Base-by-base conservation (phyloP, 2,888 invertebrate species). In the Caenorhabditis sp. region DNA sequence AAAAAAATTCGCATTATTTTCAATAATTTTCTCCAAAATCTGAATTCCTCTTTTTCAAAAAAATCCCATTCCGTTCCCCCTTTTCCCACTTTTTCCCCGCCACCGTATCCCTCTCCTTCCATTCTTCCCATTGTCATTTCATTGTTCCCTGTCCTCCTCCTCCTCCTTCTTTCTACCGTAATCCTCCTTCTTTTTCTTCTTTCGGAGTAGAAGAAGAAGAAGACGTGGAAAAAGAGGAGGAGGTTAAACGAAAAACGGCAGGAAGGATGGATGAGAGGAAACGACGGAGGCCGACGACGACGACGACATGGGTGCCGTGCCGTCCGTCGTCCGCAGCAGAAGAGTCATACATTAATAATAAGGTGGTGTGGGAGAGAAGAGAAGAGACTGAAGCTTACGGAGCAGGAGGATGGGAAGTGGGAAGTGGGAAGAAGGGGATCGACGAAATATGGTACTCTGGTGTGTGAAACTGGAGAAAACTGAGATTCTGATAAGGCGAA, bases 291-390 rank as follows among this genome's bases (percentile, higher is more conserved):
- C 13, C 69, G 20, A 47, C 60, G n/a, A n/a, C n/a, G n/a, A n/a
- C n/a, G n/a, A n/a, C n/a, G n/a, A 32, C 32, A 32, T 32, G 32
- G 32, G 32, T 4, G 32, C 32, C 9, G 32, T 4, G 4, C 32
- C 32, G 32, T 9, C n/a, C n/a, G n/a, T n/a, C n/a, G n/a, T n/a
- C n/a, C n/a, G n/a, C n/a, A 69, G 67, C 53, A 74, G 79, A 77
- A 76, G 76, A 79, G 79, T 74, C 78, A 83, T 77, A 76, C 76
- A 83, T 76, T 76, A 77, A 83, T 76, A 83, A 77, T 80, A 80
- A 80, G 80, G 77, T 74, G 68, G 74, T 68, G 82, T 65, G 76
- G 40, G 76, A 79, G 68, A 68, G 60, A 76, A 37, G 65, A 58
- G 28, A 58, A 44, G 15, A 40, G 15, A 15, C 2, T 5, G 40